A percentile compares a stretch with the other conserved stretches of the same genome.
Evolutionary conservation across 2,113 vertebrate species (phyloP).

Genomic region (Eolophus roseicapilla): DNA sequence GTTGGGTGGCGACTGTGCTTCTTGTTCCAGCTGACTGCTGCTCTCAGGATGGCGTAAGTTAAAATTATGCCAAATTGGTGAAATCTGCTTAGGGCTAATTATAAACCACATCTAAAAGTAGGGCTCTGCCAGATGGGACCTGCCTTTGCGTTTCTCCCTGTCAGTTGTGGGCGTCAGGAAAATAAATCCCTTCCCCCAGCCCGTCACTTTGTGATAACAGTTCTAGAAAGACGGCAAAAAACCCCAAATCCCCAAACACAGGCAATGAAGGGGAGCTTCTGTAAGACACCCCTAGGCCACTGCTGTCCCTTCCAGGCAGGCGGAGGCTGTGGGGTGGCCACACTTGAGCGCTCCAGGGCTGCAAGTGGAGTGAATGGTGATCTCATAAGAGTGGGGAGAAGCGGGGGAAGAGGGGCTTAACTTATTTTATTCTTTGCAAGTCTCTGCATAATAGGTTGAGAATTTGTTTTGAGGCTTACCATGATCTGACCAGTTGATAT

Average conservation of each 20-base stretch:
- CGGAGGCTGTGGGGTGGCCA: background rate
- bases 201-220: background rate
- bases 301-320: background rate
- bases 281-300: background rate
- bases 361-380: background rate
- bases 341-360: background rate
- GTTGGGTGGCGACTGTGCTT: background rate
- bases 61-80: background rate
- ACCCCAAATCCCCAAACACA: background rate
- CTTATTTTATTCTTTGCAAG: background rate
- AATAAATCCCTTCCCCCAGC: background rate
- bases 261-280: background rate
- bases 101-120: background rate
- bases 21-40: background rate
- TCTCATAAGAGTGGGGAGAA: too few species aligned
- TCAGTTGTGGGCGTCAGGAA: background rate
- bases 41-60: background rate
- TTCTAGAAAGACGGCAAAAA: background rate
- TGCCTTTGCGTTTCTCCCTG: background rate
- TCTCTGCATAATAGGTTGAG: background rate
- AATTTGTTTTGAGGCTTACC: background rate
- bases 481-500: background rate
- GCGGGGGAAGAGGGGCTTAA: background rate
- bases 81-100: slow-evolving; percentile 4
- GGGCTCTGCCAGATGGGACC: background rate